Evolutionary conservation across 2,888 invertebrate genomes (phyloP).

Genomic region (Nephrotoma appendiculata): DNA sequence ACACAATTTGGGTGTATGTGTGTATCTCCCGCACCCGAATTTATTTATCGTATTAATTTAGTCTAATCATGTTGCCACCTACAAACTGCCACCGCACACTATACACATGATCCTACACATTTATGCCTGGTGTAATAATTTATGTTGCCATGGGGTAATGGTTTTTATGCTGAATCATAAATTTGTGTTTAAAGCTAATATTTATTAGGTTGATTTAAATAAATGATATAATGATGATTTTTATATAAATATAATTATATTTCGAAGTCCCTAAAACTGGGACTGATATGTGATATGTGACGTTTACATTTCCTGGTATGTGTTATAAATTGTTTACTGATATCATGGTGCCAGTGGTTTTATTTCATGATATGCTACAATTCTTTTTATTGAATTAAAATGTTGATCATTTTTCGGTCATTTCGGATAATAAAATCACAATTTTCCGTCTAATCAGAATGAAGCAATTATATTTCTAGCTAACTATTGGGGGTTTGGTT

Average conservation of each 20-base stretch:
- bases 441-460: background rate
- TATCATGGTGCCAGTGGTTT: background rate
- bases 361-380: background rate
- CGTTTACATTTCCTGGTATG: background rate
- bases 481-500: background rate
- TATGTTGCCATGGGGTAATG: background rate
- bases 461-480: background rate
- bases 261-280: background rate
- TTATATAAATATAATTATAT: background rate
- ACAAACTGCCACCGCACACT: too few relatives aligned
- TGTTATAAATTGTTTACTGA: background rate
- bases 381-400: background rate
- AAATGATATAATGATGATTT: background rate
- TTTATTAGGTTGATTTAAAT: background rate
- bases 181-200: background rate
- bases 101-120: too few relatives aligned
- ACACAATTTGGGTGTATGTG: background rate
- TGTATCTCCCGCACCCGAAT: background rate
- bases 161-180: background rate
- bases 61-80: background rate
- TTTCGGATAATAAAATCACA: background rate
- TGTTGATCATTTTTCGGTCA: background rate
- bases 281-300: background rate
- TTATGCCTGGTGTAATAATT: background rate
- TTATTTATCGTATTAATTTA: background rate